phyloP scores from a whole-genome alignment of 2,888 invertebrate genomes.

The Ellobium chinense region DNA sequence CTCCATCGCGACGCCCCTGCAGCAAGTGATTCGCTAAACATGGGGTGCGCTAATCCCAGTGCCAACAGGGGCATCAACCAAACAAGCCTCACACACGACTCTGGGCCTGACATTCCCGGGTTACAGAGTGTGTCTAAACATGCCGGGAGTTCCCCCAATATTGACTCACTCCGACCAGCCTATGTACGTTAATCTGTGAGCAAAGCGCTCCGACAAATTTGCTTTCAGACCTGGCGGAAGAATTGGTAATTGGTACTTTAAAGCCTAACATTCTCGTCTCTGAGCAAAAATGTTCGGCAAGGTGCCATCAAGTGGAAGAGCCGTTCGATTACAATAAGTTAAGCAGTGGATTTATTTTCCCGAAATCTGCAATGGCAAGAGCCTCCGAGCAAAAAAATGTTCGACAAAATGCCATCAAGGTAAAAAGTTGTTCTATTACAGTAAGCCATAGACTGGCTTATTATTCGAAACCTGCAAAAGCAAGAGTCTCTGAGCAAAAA shows the following conservation, averaged over 20 bases:
- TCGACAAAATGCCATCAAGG: no score
- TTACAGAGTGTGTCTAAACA: conserved; percentile 16
- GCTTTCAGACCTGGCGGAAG: conserved; percentile 8
- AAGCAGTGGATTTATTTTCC: no score
- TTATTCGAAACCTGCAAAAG: no score
- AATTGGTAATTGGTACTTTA: conserved; percentile 23
- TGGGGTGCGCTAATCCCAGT: conserved; percentile 25
- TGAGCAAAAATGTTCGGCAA: no score
- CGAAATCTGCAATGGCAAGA: no score
- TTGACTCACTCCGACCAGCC: neutral
- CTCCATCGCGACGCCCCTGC: no score
- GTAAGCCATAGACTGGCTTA: no score
- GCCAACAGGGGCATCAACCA: conserved; percentile 16
- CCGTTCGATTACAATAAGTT: no score
- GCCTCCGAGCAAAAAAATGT: no score
- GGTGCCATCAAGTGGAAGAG: no score
- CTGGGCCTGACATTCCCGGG: conserved; percentile 2
- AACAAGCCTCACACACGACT: conserved; percentile 21
- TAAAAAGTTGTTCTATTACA: no score
- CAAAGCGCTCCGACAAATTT: conserved; percentile 18
- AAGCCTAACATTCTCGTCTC: conserved; percentile 16
- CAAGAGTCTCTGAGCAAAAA: no score
- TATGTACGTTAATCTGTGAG: conserved; percentile 23
- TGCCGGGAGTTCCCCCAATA: conserved; percentile 40
- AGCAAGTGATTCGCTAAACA: conserved; percentile 27